Conservation (phyloP, 2,888 invertebrate species). For the Andrena minutula region DNA sequence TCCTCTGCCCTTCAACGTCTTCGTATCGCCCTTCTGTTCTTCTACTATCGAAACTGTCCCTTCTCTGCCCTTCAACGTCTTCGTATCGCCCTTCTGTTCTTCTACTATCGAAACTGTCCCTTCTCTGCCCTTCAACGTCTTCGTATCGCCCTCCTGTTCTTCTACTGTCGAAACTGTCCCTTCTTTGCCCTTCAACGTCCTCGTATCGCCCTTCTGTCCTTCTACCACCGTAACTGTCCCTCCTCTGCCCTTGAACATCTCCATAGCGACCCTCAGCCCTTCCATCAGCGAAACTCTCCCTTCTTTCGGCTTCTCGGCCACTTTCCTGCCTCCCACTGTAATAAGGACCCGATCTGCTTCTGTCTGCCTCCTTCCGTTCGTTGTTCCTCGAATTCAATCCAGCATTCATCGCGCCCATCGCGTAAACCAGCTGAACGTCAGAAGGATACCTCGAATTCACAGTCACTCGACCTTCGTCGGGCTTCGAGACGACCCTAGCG, state of each 20-base stretch:
- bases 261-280: neutral
- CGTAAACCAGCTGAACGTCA: constrained; percentile 69
- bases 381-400: neutral
- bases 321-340: neutral
- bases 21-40: neutral
- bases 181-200: constrained; percentile 32
- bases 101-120: neutral
- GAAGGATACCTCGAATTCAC: constrained; percentile 34
- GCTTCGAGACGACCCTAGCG: constrained; percentile 37
- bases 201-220: constrained; percentile 41
- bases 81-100: neutral
- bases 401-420: constrained; percentile 53
- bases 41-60: neutral
- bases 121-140: neutral
- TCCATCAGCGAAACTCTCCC: neutral
- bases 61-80: neutral
- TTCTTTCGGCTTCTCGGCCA: neutral
- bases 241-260: neutral
- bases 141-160: neutral
- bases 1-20: neutral
- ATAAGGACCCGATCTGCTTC: neutral
- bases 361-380: neutral
- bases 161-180: neutral
- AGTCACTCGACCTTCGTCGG: neutral
- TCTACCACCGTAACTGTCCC: neutral